A percentile compares a stretch with the other conserved stretches of the same genome.
Evolutionary conservation across 2,113 vertebrate species (phyloP).

Genomic region (Corythaeola cristata): DNA sequence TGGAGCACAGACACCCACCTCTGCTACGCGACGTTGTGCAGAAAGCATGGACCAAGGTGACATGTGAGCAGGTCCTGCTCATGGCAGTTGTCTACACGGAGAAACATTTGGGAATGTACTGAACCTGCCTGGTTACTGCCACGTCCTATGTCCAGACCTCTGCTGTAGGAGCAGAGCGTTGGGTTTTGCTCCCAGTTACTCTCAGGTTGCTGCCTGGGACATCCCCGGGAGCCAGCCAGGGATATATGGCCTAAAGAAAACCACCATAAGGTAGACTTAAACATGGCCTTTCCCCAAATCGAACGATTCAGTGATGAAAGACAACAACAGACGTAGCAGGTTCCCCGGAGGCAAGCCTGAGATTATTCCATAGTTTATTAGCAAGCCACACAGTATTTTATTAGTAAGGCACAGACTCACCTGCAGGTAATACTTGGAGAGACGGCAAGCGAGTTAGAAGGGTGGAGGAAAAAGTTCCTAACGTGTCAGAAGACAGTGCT

Average conservation of each 20-base stretch:
- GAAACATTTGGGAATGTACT: background rate
- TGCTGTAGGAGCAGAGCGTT: background rate
- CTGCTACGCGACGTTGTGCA: accelerated
- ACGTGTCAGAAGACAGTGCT: background rate
- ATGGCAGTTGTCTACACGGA: background rate
- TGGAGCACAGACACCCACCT: background rate
- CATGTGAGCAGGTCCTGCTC: background rate
- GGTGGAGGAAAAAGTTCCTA: background rate
- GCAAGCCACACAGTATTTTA: background rate
- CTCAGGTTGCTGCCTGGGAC: background rate
- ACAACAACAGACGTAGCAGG: too few relatives aligned
- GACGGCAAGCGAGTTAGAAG: background rate
- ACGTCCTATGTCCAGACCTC: accelerated
- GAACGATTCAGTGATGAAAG: background rate
- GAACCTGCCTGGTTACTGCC: background rate
- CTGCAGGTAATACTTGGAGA: background rate
- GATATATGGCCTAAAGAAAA: background rate
- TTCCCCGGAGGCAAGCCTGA: background rate
- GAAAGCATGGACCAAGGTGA: background rate
- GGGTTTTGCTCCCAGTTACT: background rate
- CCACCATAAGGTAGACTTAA: accelerated
- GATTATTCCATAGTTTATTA: background rate
- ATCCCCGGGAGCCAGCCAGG: accelerated
- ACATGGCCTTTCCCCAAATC: background rate
- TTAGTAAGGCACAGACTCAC: background rate